A percentile compares a stretch with the other conserved stretches of the same genome.
phyloP scores from a whole-genome alignment of 2,888 invertebrate genomes.

The Andrena minutula region DNA sequence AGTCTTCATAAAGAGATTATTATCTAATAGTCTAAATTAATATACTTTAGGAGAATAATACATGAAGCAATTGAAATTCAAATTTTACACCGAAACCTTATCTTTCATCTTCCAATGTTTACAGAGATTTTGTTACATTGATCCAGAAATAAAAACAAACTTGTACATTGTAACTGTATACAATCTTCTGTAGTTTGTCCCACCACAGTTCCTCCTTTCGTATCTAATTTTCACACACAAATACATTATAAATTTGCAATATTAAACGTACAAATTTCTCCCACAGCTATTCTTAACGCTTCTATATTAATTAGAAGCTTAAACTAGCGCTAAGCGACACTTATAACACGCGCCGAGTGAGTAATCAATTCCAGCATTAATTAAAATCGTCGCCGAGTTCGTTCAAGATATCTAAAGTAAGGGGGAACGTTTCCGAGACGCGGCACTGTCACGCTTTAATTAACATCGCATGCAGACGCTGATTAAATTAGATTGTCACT shows the following conservation, averaged over 20 bases:
- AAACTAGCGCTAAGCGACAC: slow-evolving; percentile 1
- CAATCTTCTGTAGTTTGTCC: background rate
- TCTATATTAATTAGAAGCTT: background rate
- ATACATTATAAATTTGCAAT: background rate
- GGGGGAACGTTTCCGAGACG: slow-evolving; percentile 5
- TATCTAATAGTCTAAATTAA: background rate
- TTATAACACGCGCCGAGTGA: background rate
- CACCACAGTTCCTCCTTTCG: background rate
- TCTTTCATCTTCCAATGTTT: background rate
- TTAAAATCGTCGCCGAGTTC: slow-evolving; percentile 30
- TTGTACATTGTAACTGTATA: too few species aligned
- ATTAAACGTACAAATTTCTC: background rate
- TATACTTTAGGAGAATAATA: background rate
- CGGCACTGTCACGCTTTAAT: slow-evolving; percentile 18
- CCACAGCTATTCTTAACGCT: background rate
- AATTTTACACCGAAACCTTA: slow-evolving; percentile 1
- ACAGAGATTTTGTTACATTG: background rate
- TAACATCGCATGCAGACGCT: slow-evolving; percentile 8
- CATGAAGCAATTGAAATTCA: slow-evolving; percentile 16
- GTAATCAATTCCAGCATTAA: slow-evolving; percentile 25
- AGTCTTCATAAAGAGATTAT: background rate
- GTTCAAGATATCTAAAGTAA: slow-evolving; percentile 6
- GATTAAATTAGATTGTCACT: slow-evolving; percentile 33
- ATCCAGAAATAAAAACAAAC: too few species aligned
- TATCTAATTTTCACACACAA: background rate